Conservation (phyloP, 1,140 invertebrate genomes). For the Amphibalanus amphitrite region DNA sequence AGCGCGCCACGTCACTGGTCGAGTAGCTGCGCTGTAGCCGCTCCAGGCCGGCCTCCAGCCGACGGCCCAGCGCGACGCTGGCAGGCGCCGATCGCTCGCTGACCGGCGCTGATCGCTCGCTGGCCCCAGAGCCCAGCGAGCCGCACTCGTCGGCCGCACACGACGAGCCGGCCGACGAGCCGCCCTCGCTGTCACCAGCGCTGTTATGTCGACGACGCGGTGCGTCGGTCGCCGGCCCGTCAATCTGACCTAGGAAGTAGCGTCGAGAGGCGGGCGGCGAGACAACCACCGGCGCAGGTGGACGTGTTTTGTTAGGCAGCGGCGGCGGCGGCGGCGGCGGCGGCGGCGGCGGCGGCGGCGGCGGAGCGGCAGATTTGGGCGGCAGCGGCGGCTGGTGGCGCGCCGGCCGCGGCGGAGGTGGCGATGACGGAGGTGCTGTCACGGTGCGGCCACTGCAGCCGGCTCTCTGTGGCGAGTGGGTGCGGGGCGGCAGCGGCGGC, state of each 20-base stretch:
- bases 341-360: neutral
- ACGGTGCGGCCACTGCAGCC: neutral
- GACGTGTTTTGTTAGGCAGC: neutral
- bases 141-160: neutral
- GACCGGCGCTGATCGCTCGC: neutral
- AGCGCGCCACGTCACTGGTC: neutral
- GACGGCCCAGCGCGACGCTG: constrained; percentile 1
- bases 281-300: neutral
- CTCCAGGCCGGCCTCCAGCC: constrained; percentile 8
- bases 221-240: neutral
- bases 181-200: neutral
- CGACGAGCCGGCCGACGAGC: neutral
- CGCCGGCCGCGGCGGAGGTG: neutral
- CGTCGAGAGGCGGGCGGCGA: neutral
- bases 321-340: neutral
- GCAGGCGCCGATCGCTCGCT: neutral
- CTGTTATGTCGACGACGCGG: neutral
- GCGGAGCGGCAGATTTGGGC: neutral
- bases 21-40: constrained; percentile 3
- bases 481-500: neutral
- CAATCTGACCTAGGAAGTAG: neutral
- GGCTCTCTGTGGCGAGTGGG: neutral
- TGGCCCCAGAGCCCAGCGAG: neutral
- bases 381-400: neutral
- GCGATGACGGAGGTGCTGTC: neutral